Evolutionary conservation across 1,140 invertebrate genomes (phyloP).

Genomic region (Lanistes nyassanus): DNA sequence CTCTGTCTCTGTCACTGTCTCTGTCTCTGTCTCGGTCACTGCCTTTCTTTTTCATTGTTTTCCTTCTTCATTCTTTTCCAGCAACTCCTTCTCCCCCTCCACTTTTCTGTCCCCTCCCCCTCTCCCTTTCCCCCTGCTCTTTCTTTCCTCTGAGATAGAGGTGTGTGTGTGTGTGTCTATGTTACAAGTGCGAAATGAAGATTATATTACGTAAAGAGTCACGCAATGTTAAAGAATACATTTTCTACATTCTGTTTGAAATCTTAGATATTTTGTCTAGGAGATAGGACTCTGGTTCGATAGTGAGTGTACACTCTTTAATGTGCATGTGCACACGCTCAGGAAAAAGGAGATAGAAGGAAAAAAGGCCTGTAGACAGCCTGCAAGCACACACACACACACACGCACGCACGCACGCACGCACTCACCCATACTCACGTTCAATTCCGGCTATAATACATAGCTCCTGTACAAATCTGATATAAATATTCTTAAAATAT

Average conservation of each 20-base stretch:
- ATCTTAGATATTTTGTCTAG: background rate
- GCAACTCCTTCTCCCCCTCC: background rate
- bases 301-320: background rate
- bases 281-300: background rate
- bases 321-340: background rate
- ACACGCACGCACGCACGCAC: background rate
- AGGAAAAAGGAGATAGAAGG: no score
- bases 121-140: background rate
- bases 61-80: background rate
- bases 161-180: no score
- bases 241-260: background rate
- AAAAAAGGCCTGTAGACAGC: no score
- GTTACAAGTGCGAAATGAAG: no score
- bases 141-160: background rate
- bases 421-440: no score
- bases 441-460: no score
- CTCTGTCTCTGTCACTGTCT: background rate
- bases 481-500: no score
- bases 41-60: background rate
- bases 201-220: no score
- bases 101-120: background rate
- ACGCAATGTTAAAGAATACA: no score
- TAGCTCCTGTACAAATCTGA: no score
- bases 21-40: constrained; percentile 5
- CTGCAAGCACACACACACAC: background rate